Percentiles rank a stretch among this genome's conserved stretches.
Evolutionary conservation across 2,113 vertebrate genomes (phyloP).

Genomic region (Caretta caretta): DNA sequence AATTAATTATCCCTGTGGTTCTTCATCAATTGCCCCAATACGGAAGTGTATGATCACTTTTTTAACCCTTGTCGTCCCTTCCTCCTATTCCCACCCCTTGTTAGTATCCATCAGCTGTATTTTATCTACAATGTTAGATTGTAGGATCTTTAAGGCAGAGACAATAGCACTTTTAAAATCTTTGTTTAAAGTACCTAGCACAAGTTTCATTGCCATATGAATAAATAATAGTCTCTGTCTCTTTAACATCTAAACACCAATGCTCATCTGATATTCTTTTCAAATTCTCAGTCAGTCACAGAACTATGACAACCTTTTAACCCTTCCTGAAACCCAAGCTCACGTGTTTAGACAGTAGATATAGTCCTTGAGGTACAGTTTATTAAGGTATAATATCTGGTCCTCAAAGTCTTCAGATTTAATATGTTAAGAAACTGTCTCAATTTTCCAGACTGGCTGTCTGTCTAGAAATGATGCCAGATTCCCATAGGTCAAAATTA

Average conservation of each 20-base stretch:
- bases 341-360: background rate
- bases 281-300: background rate
- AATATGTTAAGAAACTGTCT: background rate
- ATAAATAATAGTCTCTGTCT: background rate
- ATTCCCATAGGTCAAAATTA: background rate
- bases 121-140: background rate
- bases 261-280: background rate
- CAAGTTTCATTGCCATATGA: background rate
- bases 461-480: background rate
- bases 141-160: background rate
- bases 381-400: background rate
- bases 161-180: background rate
- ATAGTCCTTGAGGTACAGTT: background rate
- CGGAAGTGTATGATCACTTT: background rate
- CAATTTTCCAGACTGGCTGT: background rate
- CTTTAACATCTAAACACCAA: background rate
- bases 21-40: background rate
- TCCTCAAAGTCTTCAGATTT: background rate
- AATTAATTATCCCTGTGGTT: background rate
- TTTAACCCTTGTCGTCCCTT: background rate
- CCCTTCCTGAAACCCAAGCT: background rate
- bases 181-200: background rate
- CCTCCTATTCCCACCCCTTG: background rate
- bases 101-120: background rate
- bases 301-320: background rate